These are phyloP conservation scores for mouse (Mus musculus) DNA, from an alignment of 2,113 vertebrate species.

Conservation along the genomic window GRCm39 chr11:80993501-80994000, in stretches of 20 bases:
- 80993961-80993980: not conserved
- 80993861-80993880: too few relatives aligned
- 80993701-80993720: not conserved
- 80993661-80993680: not conserved
- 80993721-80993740: not conserved
- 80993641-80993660: not conserved
- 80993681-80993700: too few relatives aligned
- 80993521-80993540: constrained; percentile 59
- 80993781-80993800: not conserved
- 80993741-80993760: not conserved
- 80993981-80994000: not conserved
- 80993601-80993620: not conserved
- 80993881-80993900: too few relatives aligned
- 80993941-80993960: not conserved
- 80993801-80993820: not conserved
- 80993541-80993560: not conserved
- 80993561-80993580: not conserved
- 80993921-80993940: not conserved
- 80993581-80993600: not conserved
- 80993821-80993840: too few relatives aligned
- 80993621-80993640: too few relatives aligned
- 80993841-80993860: not conserved
- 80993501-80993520: constrained; percentile 23
- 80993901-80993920: not conserved
- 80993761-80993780: not conserved